These are phyloP conservation scores for Poecilia latipinna DNA, from an alignment of 2,113 vertebrate species.

Conservation along the genomic window DNA sequence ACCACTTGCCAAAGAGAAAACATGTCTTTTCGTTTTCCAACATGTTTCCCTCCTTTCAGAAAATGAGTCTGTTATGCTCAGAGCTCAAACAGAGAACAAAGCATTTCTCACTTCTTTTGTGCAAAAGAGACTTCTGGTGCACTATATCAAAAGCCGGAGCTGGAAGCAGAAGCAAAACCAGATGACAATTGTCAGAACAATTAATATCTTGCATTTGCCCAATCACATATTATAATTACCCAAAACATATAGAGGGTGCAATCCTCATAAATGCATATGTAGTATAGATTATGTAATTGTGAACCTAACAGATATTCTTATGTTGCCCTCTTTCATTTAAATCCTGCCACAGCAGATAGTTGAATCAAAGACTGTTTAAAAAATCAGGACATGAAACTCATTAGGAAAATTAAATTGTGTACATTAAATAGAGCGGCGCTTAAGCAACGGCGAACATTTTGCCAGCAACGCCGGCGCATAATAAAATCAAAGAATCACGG, in stretches of 20 bases:
- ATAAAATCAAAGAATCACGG: conserved; percentile 97
- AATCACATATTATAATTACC: conserved; percentile 72
- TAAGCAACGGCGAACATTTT: conserved; percentile 85
- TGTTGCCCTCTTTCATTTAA: conserved; percentile 89
- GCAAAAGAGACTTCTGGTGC: conserved; percentile 49
- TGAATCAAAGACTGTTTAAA: conserved; percentile 90
- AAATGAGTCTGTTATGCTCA: conserved; percentile 41
- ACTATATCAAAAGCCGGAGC: conserved; percentile 54
- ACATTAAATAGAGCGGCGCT: conserved; percentile 90
- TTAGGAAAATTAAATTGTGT: conserved; percentile 98
- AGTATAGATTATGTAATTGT: conserved; percentile 84
- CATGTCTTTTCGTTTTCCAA: conserved; percentile 58
- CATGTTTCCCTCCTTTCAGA: conserved; percentile 64
- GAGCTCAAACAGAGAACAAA: conserved; percentile 56
- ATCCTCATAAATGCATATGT: conserved; percentile 86
- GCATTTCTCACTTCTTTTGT: conserved; percentile 49
- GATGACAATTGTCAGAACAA: conserved; percentile 50
- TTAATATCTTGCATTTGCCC: conserved; percentile 67
- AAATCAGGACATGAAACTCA: conserved; percentile 96
- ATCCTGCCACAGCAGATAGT: conserved; percentile 84
- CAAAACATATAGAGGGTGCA: conserved; percentile 74
- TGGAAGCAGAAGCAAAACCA: conserved; percentile 56
- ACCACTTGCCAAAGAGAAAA: conserved; percentile 55
- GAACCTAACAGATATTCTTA: conserved; percentile 84
- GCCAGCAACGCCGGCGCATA: conserved; percentile 83